A percentile compares a stretch with the other conserved stretches of the same genome.
Conservation (phyloP, 1,140 invertebrate genomes). For the Drosophila nebulosa region DNA sequence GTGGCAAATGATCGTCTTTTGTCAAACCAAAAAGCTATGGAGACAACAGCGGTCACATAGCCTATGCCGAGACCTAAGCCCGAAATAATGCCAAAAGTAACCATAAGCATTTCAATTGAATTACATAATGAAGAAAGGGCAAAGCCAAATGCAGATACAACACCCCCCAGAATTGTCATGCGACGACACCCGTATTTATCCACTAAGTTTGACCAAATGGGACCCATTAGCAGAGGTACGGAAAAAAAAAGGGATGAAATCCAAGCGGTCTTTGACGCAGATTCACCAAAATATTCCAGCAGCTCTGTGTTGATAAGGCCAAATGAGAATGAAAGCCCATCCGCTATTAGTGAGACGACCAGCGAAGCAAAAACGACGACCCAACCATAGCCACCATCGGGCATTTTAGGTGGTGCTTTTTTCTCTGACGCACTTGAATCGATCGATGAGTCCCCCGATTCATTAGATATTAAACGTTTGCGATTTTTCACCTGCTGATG, state of each 20-base stretch:
- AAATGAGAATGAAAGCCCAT: slow-evolving; percentile 96
- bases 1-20: slow-evolving; percentile 95
- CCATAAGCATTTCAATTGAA: slow-evolving; percentile 88
- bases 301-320: slow-evolving; percentile 94
- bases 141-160: slow-evolving; percentile 90
- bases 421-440: slow-evolving; percentile 69
- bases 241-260: slow-evolving; percentile 94
- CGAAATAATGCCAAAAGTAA: slow-evolving; percentile 93
- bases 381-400: slow-evolving; percentile 86
- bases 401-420: slow-evolving; percentile 74
- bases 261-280: slow-evolving; percentile 92
- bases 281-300: slow-evolving; percentile 90
- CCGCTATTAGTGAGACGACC: slow-evolving; percentile 95
- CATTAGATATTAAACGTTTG: slow-evolving; percentile 74
- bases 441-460: slow-evolving; percentile 69
- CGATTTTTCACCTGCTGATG: slow-evolving; percentile 59
- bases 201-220: slow-evolving; percentile 87
- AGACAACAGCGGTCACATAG: slow-evolving; percentile 94
- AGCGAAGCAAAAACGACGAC: slow-evolving; percentile 92
- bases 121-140: slow-evolving; percentile 88
- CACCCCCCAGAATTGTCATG: slow-evolving; percentile 90
- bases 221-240: slow-evolving; percentile 91
- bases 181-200: slow-evolving; percentile 93
- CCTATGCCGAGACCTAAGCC: slow-evolving; percentile 92
- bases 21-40: slow-evolving; percentile 98